phyloP scores from a whole-genome alignment of 2,113 vertebrate species.

The Arenaria interpres region DNA sequence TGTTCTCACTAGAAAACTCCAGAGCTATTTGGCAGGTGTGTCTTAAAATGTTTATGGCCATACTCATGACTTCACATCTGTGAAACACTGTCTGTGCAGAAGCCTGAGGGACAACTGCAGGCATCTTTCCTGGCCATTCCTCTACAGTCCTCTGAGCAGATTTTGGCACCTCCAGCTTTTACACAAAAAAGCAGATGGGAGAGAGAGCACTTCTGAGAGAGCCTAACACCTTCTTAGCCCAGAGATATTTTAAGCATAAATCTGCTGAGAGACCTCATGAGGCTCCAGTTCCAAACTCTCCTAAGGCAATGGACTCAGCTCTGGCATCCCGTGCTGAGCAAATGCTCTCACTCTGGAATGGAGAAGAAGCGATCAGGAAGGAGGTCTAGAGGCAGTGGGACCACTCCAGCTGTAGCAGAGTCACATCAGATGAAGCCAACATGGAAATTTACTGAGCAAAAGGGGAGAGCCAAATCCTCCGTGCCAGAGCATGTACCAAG shows the following conservation, averaged over 20 bases:
- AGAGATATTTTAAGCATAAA: conserved; percentile 39
- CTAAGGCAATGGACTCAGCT: neutral
- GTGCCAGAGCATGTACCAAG: neutral
- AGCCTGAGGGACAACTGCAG: conserved; percentile 33
- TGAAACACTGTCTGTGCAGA: neutral
- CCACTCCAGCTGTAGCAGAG: fast-evolving
- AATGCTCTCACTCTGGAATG: neutral
- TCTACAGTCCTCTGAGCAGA: neutral
- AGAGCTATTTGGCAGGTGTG: conserved; percentile 45
- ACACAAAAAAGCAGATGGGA: conserved; percentile 50
- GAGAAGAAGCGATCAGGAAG: neutral
- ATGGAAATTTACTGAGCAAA: neutral
- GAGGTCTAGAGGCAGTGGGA: neutral
- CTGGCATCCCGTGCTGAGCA: neutral
- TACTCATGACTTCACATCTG: conserved; percentile 33
- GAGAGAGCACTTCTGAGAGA: neutral
- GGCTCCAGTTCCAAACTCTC: neutral
- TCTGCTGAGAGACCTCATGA: neutral
- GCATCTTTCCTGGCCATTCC: neutral
- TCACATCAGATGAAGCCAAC: neutral
- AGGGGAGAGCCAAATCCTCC: neutral
- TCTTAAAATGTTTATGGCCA: neutral
- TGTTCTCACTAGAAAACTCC: conserved; percentile 18
- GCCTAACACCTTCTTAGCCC: conserved; percentile 44
- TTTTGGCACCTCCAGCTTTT: conserved; percentile 21